These are phyloP conservation scores for Carterocephalus palaemon DNA, from an alignment of 2,888 invertebrate species.

Conservation along the genomic window DNA sequence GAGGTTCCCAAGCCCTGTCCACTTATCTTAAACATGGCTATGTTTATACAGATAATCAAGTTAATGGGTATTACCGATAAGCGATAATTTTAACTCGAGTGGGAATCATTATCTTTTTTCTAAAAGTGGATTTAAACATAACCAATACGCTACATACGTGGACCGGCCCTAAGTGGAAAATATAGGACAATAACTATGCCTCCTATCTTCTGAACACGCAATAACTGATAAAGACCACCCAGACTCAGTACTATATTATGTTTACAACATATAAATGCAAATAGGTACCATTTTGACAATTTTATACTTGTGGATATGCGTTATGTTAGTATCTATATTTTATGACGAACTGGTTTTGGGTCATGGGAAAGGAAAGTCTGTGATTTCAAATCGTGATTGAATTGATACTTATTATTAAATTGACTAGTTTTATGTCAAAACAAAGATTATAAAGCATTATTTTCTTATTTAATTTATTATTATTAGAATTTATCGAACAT, in stretches of 20 bases:
- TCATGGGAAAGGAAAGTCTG: no score
- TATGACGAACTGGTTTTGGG: no score
- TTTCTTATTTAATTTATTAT: no score
- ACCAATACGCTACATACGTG: conserved; percentile 2
- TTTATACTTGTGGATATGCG: conserved; percentile 8
- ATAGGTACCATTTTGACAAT: conserved; percentile 14
- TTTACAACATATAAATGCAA: conserved; percentile 11
- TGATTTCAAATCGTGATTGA: no score
- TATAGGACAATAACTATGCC: conserved; percentile 10
- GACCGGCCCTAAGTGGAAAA: conserved; percentile 12
- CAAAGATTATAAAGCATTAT: no score
- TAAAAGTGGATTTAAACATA: conserved; percentile 4
- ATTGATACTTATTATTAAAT: no score
- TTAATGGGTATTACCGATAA: conserved; percentile 15
- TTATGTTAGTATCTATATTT: conserved; percentile 1
- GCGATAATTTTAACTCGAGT: conserved; percentile 13
- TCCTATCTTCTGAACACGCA: conserved; percentile 21
- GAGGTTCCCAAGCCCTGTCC: background rate
- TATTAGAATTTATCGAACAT: no score
- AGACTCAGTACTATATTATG: conserved; percentile 1
- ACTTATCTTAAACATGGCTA: conserved; percentile 2
- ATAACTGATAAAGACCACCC: conserved; percentile 23
- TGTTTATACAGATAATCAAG: conserved; percentile 4
- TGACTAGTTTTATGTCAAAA: no score
- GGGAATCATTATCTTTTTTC: conserved; percentile 9